A percentile compares a stretch with the other conserved stretches of the same genome.
Conservation (phyloP, 2,113 vertebrate species). For the Ceratotherium simum region DNA sequence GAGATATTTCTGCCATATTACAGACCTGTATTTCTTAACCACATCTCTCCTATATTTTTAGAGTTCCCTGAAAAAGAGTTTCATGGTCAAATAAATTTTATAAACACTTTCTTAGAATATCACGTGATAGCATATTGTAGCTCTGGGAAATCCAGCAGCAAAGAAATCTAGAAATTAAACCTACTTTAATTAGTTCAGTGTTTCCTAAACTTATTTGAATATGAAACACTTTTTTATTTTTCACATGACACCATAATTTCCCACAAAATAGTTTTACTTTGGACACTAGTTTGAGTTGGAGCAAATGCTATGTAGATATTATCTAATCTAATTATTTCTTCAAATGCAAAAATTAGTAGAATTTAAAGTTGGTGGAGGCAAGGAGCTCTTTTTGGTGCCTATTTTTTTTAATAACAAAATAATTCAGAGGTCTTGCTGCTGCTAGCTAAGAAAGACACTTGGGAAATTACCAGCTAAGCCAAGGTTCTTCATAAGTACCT, state of each 20-base stretch:
- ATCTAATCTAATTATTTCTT: constrained; percentile 35
- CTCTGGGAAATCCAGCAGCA: constrained; percentile 9
- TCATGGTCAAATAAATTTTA: constrained; percentile 48
- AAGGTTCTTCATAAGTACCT: neutral
- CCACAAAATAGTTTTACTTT: constrained; percentile 27
- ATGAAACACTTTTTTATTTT: neutral
- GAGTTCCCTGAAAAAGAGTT: neutral
- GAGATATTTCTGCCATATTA: neutral
- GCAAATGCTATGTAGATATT: neutral
- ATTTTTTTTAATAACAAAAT: constrained; percentile 36
- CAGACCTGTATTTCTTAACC: constrained; percentile 1
- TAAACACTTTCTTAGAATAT: neutral
- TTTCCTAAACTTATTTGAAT: constrained; percentile 18
- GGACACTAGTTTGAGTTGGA: neutral
- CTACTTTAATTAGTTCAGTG: constrained; percentile 37
- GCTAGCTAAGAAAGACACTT: constrained; percentile 12
- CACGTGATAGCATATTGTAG: neutral
- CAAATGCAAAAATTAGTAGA: constrained; percentile 6
- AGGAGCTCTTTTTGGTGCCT: neutral
- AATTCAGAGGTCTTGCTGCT: neutral
- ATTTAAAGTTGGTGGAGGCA: constrained; percentile 11
- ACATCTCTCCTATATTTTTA: constrained; percentile 20
- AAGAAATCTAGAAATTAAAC: neutral
- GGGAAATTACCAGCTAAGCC: neutral
- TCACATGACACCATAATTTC: neutral